Conservation (phyloP, 2,797 vertebrate species). For the Mycteria americana region DNA sequence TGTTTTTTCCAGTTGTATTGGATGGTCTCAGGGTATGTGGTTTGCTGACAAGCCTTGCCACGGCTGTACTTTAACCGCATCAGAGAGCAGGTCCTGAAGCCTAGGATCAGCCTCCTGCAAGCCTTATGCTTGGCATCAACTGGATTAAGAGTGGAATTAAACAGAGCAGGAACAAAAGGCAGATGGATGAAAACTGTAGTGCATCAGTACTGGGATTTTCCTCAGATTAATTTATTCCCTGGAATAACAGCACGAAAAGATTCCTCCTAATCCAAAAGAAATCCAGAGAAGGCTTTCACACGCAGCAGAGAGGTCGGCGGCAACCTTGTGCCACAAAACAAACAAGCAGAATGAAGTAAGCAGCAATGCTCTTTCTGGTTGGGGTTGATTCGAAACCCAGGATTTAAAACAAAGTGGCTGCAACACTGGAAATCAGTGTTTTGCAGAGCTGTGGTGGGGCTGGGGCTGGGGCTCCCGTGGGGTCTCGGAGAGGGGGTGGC, state of each 20-base stretch:
- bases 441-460: neutral
- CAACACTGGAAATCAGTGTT: neutral
- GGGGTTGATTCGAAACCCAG: neutral
- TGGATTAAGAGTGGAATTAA: neutral
- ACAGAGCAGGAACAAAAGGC: neutral
- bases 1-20: neutral
- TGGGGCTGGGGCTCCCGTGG: rapidly evolving
- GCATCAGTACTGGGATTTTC: neutral
- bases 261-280: neutral
- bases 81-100: neutral
- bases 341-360: neutral
- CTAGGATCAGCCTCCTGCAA: neutral
- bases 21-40: neutral
- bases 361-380: neutral
- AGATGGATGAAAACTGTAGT: neutral
- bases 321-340: neutral
- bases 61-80: neutral
- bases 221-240: neutral
- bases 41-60: neutral
- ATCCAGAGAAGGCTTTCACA: neutral
- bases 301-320: rapidly evolving
- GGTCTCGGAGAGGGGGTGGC: rapidly evolving
- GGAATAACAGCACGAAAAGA: neutral
- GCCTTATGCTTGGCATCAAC: neutral
- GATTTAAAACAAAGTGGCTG: neutral